These are phyloP conservation scores for Nemurella pictetii DNA, from an alignment of 2,888 invertebrate genomes.

Conservation along the genomic window DNA sequence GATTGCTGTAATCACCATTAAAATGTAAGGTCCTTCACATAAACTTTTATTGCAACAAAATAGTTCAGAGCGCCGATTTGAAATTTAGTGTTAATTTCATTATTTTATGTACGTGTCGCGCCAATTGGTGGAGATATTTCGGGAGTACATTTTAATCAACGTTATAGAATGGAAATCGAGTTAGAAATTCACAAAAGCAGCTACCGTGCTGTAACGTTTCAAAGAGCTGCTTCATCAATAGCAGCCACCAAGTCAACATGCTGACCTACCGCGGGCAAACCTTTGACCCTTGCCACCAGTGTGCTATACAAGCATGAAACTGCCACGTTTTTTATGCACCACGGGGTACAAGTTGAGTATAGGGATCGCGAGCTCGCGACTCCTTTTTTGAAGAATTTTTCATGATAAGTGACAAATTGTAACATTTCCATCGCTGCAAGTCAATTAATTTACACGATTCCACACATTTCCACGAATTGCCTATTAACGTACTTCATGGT, in stretches of 20 bases:
- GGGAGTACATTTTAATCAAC: not conserved
- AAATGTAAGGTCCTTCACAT: not conserved
- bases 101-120: not conserved
- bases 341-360: not conserved
- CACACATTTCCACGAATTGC: too few species aligned
- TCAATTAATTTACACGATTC: not conserved
- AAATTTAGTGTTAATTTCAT: not conserved
- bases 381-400: not conserved
- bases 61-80: not conserved
- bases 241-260: not conserved
- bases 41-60: not conserved
- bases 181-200: conserved; percentile 7
- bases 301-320: not conserved
- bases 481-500: not conserved
- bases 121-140: not conserved
- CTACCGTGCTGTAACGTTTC: not conserved
- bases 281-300: conserved; percentile 1
- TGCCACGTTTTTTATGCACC: not conserved
- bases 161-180: conserved; percentile 2
- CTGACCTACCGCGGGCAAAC: not conserved
- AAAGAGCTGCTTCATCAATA: conserved; percentile 16
- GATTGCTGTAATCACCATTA: not conserved
- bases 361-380: not conserved
- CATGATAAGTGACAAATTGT: not conserved
- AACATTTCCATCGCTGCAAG: not conserved